Evolutionary conservation across 2,888 invertebrate genomes (phyloP).

Genomic region (Drosophila crucigera): DNA sequence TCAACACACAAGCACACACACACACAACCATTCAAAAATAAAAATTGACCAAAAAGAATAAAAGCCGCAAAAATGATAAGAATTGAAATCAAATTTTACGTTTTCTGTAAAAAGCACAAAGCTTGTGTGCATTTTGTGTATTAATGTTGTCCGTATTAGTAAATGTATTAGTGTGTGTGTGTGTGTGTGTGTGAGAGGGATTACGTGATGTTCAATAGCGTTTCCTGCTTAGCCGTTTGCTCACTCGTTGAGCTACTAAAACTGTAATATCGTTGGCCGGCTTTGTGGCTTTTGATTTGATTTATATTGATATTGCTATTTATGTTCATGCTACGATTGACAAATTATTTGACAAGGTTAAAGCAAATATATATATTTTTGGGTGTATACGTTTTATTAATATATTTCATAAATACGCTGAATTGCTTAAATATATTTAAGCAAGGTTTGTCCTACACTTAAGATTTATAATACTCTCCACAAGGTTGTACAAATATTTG

Average conservation of each 20-base stretch:
- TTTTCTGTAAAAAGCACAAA: constrained; percentile 37
- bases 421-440: background rate
- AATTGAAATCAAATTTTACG: constrained; percentile 77
- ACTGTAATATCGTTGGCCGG: constrained; percentile 41
- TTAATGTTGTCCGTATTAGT: constrained; percentile 8
- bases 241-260: constrained; percentile 44
- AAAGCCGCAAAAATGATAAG: constrained; percentile 67
- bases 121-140: constrained; percentile 37
- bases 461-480: background rate
- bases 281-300: constrained; percentile 59
- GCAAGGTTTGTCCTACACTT: background rate
- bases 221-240: constrained; percentile 69
- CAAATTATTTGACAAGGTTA: constrained; percentile 61
- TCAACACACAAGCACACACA: constrained; percentile 4
- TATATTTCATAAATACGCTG: background rate
- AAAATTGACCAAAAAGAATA: constrained; percentile 32
- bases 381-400: background rate
- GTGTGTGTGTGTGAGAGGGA: constrained; percentile 27
- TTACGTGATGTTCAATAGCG: constrained; percentile 75
- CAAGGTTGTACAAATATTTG: background rate
- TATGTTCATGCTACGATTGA: constrained; percentile 37
- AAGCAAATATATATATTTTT: constrained; percentile 12
- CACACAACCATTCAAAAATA: constrained; percentile 24
- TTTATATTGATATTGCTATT: constrained; percentile 72
- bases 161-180: constrained; percentile 1